A percentile compares a stretch with the other conserved stretches of the same genome.
Evolutionary conservation across 2,113 vertebrate genomes (phyloP).

Genomic region (Pogona vitticeps): DNA sequence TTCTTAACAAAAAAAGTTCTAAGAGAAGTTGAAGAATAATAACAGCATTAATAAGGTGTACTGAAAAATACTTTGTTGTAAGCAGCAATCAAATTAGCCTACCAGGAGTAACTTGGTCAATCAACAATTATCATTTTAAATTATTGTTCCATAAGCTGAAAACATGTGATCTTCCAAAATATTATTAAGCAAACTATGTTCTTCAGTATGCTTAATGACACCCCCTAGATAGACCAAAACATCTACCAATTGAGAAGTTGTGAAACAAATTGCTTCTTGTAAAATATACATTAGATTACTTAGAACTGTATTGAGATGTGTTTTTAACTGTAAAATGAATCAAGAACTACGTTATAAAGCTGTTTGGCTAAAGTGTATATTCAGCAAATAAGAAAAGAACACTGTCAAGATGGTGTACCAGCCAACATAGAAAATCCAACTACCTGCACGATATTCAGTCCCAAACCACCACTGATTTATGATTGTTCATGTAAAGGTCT

Average conservation of each 20-base stretch:
- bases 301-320: slow-evolving; percentile 72
- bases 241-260: slow-evolving; percentile 71
- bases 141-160: slow-evolving; percentile 69
- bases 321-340: slow-evolving; percentile 66
- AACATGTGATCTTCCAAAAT: slow-evolving; percentile 72
- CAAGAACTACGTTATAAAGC: slow-evolving; percentile 73
- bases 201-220: slow-evolving; percentile 63
- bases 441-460: slow-evolving; percentile 78
- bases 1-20: slow-evolving; percentile 68
- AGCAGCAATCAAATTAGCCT: slow-evolving; percentile 70
- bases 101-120: slow-evolving; percentile 70
- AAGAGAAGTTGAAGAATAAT: slow-evolving; percentile 67
- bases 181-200: slow-evolving; percentile 61
- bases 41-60: slow-evolving; percentile 65
- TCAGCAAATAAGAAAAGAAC: slow-evolving; percentile 73
- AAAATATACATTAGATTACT: slow-evolving; percentile 72
- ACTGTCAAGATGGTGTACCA: slow-evolving; percentile 74
- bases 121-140: slow-evolving; percentile 69
- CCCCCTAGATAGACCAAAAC: slow-evolving; percentile 68
- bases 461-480: slow-evolving; percentile 77
- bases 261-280: slow-evolving; percentile 69
- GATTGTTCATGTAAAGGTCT: slow-evolving; percentile 84
- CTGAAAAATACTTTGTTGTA: slow-evolving; percentile 69
- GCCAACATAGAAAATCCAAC: slow-evolving; percentile 85
- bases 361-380: slow-evolving; percentile 72